phyloP scores from a whole-genome alignment of 1,140 invertebrate species.

The Lordiphosa collinella region DNA sequence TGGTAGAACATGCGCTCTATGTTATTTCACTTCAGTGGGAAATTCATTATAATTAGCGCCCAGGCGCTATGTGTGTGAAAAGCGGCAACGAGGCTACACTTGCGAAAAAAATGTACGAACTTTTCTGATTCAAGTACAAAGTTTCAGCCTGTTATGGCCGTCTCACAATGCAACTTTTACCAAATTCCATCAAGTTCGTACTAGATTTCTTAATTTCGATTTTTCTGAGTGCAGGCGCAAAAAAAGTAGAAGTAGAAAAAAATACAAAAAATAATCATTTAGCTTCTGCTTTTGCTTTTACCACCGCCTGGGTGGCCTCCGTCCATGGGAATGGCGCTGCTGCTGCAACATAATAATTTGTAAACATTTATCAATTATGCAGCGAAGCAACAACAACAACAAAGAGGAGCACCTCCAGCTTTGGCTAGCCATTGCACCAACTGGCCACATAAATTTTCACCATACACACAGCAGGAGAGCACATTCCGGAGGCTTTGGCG shows the following conservation, averaged over 20 bases:
- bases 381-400: constrained; percentile 54
- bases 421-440: constrained; percentile 25
- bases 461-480: constrained; percentile 12
- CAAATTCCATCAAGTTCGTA: too few relatives aligned
- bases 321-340: constrained; percentile 2
- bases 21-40: constrained; percentile 11
- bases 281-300: constrained; percentile 29
- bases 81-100: constrained; percentile 6
- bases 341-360: constrained; percentile 72
- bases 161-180: too few relatives aligned
- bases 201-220: too few relatives aligned
- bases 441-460: constrained; percentile 70
- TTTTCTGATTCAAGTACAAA: too few relatives aligned
- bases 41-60: constrained; percentile 70
- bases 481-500: constrained; percentile 45
- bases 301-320: constrained; percentile 53
- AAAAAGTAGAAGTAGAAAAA: constrained; percentile 1
- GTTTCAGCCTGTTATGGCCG: too few relatives aligned
- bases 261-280: constrained; percentile 5
- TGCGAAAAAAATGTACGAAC: constrained; percentile 1
- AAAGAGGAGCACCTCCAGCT: constrained; percentile 24
- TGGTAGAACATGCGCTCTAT: background rate
- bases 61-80: background rate
- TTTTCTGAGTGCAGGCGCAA: background rate
- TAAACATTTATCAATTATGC: constrained; percentile 77